Evolutionary conservation across 2,113 vertebrate genomes (phyloP).

Genomic region (Harpagus bidentatus): DNA sequence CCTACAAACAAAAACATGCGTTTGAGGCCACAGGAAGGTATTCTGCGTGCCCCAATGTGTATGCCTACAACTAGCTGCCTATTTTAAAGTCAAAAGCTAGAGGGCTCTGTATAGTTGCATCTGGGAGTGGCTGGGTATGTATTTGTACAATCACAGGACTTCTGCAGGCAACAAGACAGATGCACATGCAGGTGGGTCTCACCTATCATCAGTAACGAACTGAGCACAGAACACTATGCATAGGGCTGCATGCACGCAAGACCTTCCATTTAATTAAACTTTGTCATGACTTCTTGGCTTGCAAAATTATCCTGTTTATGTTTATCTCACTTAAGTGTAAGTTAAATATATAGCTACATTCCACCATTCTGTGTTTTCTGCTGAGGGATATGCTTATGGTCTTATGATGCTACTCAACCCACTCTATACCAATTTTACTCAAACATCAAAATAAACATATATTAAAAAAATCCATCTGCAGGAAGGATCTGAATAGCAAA

Average conservation of each 20-base stretch:
- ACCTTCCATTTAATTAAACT: background rate
- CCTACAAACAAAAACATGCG: conserved; percentile 17
- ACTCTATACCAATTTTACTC: conserved; percentile 48
- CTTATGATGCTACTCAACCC: conserved; percentile 41
- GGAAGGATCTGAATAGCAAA: background rate
- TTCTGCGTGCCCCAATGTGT: background rate
- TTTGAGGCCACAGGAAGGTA: background rate
- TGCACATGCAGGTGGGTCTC: background rate
- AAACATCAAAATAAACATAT: conserved; percentile 8
- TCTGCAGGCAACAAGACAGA: background rate
- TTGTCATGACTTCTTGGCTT: background rate
- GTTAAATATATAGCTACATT: conserved; percentile 13
- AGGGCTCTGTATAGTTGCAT: background rate
- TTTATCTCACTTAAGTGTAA: background rate
- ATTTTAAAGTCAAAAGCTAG: background rate
- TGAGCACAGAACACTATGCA: background rate
- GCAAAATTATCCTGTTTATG: background rate
- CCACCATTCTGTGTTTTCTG: background rate
- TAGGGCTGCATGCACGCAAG: background rate
- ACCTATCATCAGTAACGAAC: background rate
- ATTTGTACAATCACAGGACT: background rate
- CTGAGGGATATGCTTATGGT: background rate
- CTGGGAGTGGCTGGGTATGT: background rate
- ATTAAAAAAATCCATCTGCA: background rate
- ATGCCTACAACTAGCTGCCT: background rate